Conservation (phyloP, 2,888 invertebrate genomes). For the Timema cristinae region DNA sequence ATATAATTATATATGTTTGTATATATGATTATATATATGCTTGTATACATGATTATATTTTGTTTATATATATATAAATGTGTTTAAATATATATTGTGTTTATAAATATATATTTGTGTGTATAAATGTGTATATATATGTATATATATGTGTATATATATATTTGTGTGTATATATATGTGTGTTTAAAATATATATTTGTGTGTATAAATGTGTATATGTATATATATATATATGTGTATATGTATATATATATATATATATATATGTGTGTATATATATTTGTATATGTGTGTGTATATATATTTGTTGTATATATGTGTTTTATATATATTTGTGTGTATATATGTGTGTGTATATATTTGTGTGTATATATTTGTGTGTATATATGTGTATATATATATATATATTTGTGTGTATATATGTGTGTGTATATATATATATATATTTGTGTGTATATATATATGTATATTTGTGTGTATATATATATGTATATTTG, state of each 20-base stretch:
- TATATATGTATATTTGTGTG: neutral
- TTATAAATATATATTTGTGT: too few species aligned
- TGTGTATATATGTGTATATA: neutral
- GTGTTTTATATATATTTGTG: neutral
- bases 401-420: neutral
- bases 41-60: neutral
- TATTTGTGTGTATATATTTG: too few species aligned
- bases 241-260: slow-evolving; percentile 20
- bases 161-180: too few species aligned
- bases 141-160: too few species aligned
- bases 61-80: neutral
- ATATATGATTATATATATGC: neutral
- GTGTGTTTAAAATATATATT: too few species aligned
- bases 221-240: slow-evolving; percentile 15
- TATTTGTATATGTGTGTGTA: too few species aligned
- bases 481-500: too few species aligned
- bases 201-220: neutral
- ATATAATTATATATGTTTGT: neutral
- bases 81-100: too few species aligned
- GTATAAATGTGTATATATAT: too few species aligned
- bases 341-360: too few species aligned
- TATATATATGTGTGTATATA: slow-evolving; percentile 18
- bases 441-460: neutral
- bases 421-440: neutral
- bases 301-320: neutral